Percentiles rank a stretch among this genome's conserved stretches.
phyloP scores from a whole-genome alignment of 2,888 invertebrate species.

The Desoria tigrina region DNA sequence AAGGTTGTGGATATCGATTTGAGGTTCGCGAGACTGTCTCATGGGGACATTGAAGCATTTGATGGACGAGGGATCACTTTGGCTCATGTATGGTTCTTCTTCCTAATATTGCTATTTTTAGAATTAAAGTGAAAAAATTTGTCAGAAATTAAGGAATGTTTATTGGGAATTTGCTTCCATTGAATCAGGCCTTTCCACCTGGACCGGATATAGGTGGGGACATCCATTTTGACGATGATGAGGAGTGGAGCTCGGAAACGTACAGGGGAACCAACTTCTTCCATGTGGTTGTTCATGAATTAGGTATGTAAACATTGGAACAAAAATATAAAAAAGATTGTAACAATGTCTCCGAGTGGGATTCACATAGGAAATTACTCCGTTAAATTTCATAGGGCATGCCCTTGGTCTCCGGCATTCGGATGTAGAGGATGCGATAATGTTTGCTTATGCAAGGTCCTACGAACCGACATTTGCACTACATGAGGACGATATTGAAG shows the following conservation, averaged over 20 bases:
- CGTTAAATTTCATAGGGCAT: background rate
- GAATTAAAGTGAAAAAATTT: background rate
- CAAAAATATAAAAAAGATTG: too few species aligned
- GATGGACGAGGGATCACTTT: slow-evolving; percentile 32
- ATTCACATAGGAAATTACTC: too few species aligned
- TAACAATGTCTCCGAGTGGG: too few species aligned
- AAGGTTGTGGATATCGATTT: slow-evolving; percentile 35
- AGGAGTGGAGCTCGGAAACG: slow-evolving; percentile 35
- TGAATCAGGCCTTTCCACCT: slow-evolving; percentile 38
- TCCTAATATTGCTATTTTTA: background rate
- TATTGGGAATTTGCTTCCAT: background rate
- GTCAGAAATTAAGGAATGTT: background rate
- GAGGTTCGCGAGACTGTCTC: slow-evolving; percentile 29
- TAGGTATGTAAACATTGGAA: slow-evolving; percentile 10
- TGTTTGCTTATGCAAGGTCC: slow-evolving; percentile 34
- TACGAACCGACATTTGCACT: slow-evolving; percentile 67
- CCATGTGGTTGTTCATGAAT: slow-evolving; percentile 35
- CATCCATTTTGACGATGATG: slow-evolving; percentile 37
- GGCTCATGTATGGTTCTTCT: slow-evolving; percentile 23
- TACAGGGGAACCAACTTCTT: slow-evolving; percentile 34
- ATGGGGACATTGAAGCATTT: slow-evolving; percentile 41
- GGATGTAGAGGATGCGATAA: slow-evolving; percentile 38
- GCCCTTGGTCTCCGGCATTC: slow-evolving; percentile 33
- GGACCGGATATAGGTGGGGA: slow-evolving; percentile 40
- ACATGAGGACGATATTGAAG: slow-evolving; percentile 81